Base-by-base conservation (phyloP, 1,140 invertebrate genomes). In the Drosophila athabasca region DNA sequence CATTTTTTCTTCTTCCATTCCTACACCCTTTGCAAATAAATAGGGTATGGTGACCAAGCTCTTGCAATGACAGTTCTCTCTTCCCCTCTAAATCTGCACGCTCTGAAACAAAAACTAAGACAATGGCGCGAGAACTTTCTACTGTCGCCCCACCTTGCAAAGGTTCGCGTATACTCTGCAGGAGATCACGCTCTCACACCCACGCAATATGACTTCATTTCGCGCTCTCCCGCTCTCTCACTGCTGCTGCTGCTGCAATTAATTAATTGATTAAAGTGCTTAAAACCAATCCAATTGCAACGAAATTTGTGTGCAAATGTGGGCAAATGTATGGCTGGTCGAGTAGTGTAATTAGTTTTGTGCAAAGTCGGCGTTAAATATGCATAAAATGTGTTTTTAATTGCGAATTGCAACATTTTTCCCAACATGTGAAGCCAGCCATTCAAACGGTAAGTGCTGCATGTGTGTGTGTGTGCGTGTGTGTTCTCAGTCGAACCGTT, bases 301-400 rank as follows among this genome's bases (percentile, higher is more conserved):
- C 39, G 24, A 8, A 58, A 65, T 50, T 60, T 35, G 39, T 50
- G 17, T 22, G 43, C 24, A 62, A 62, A 62, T 44, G 15, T 39
- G 26, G 43, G 11, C 15, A 54, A 68, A 55, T 54, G 43, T 31
- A 45, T 41, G 3, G 6, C 41, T 4, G 8, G 50, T 11, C 39
- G 24, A 13, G 19, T 45, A 22, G 35, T 46, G 41, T 45, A 61
- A 67, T 61, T 61, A 61, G 61, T 26, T 35, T 43, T 50, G 45
- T 15, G 45, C n/a, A 17, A 39, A 41, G 51, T 50, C 35, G 57
- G 62, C 45, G 11, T 24, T 65, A 65, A 65, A 43, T 65, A 46
- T 44, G 48, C 60, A 48, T 35, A 35, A 69, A 41, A 64, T 64
- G 24, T 44, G 52, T 17, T 31, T 65, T 58, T 65, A 65, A 58